These are phyloP conservation scores for Dryobates pubescens DNA, from an alignment of 2,797 vertebrate genomes.

Conservation along the genomic window DNA sequence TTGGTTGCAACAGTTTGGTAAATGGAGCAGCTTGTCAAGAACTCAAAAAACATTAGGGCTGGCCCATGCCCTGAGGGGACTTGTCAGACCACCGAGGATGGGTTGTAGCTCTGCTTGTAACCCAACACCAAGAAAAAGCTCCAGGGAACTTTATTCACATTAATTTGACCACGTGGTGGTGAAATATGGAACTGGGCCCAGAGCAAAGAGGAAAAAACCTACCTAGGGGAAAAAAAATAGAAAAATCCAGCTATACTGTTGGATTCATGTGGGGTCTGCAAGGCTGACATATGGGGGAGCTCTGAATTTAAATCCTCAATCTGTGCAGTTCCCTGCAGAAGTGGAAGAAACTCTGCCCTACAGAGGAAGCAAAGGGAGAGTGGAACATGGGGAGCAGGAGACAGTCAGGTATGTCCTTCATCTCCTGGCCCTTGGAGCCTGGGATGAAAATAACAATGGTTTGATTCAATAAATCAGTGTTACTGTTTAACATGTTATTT, in stretches of 20 bases:
- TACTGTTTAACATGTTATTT: background rate
- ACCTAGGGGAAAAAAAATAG: background rate
- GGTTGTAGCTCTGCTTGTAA: background rate
- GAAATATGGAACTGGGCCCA: background rate
- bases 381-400: accelerated
- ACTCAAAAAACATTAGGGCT: background rate
- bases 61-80: background rate
- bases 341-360: background rate
- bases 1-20: background rate
- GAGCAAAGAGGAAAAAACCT: background rate
- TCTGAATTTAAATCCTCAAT: background rate
- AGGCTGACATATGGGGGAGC: background rate
- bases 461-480: background rate
- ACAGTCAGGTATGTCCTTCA: background rate
- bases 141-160: background rate
- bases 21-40: background rate
- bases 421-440: background rate
- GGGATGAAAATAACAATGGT: background rate
- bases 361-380: background rate
- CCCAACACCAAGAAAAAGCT: background rate
- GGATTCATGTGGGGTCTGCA: background rate
- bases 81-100: slow-evolving; percentile 20
- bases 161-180: background rate
- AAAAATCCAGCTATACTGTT: background rate
- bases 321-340: background rate